Evolutionary conservation across 2,888 invertebrate species (phyloP), one percentile per base, ranked within the genome.

Genomic region (Troides helena): DNA sequence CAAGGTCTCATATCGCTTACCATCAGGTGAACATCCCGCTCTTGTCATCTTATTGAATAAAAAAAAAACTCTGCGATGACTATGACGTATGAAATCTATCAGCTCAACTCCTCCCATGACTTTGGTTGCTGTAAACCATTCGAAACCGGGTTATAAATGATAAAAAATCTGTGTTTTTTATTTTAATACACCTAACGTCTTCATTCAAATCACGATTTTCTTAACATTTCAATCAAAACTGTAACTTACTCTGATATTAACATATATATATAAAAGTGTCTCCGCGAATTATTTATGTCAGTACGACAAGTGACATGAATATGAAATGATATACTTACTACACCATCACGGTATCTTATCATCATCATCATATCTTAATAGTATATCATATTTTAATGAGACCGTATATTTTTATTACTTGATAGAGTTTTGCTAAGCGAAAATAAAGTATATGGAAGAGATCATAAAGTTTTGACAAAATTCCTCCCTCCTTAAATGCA

Each of bases 341-440:
- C 30, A 30, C 30, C 30, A 30, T 30, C 30, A 30, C 30, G 30
- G 36, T 60, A 30, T 50, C 50, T 50, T 25, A 58, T 17, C 25
- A 60, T 25, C 25, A 12, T 17, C 25, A 12, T 17, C 21, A 39
- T 21, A 58, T 57, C 36, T 39, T 36, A 39, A 10, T 58, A 10
- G 23, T 23, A 65, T 58, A 57, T 65, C 65, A 43, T 23, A 43
- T 65, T 57, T 57, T 57, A 39, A 65, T 53, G 53, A n/a, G 53
- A 53, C n/a, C 18, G n/a, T 53, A 53, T 53, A 18, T 12, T 50
- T 50, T 50, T 50, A 50, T 50, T 46, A 50, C 18, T 17, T 14
- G 50, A 12, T 50, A 50, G 1, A 50, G 17, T 17, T 50, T 17
- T 50, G 5, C 5, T 50, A 50, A 50, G 17, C 18, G 6, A n/a